phyloP scores from a whole-genome alignment of 2,888 invertebrate species.

The Pollenia angustigena region DNA sequence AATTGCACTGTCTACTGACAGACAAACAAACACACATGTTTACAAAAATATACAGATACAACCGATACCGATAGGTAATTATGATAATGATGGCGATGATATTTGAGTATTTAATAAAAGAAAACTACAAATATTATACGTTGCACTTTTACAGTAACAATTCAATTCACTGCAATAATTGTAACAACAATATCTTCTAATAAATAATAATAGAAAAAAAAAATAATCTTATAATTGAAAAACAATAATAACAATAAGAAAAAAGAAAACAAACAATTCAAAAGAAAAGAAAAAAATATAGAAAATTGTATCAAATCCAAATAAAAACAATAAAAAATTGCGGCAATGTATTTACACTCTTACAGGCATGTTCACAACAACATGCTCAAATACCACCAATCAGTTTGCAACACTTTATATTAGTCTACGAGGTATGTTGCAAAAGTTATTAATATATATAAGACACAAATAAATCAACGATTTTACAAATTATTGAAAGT shows the following conservation, averaged over 20 bases:
- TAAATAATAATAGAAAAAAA: constrained; percentile 33
- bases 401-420: constrained; percentile 24
- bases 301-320: constrained; percentile 42
- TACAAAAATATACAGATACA: constrained; percentile 6
- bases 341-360: constrained; percentile 12
- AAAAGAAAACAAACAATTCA: constrained; percentile 40
- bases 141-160: not conserved
- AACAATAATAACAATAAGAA: constrained; percentile 20
- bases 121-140: constrained; percentile 14
- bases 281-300: constrained; percentile 8
- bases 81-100: constrained; percentile 40
- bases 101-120: constrained; percentile 43
- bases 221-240: constrained; percentile 51
- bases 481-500: too few species aligned
- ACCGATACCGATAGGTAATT: constrained; percentile 25
- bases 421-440: not conserved
- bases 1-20: constrained; percentile 53
- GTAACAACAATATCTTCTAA: not conserved
- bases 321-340: constrained; percentile 45
- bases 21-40: constrained; percentile 8
- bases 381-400: not conserved
- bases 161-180: not conserved
- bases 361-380: not conserved
- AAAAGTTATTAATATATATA: not conserved
- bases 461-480: too few species aligned